These are phyloP conservation scores for Geopemphigus sp. DNA, from an alignment of 1,140 invertebrate species.

Conservation along the genomic window DNA sequence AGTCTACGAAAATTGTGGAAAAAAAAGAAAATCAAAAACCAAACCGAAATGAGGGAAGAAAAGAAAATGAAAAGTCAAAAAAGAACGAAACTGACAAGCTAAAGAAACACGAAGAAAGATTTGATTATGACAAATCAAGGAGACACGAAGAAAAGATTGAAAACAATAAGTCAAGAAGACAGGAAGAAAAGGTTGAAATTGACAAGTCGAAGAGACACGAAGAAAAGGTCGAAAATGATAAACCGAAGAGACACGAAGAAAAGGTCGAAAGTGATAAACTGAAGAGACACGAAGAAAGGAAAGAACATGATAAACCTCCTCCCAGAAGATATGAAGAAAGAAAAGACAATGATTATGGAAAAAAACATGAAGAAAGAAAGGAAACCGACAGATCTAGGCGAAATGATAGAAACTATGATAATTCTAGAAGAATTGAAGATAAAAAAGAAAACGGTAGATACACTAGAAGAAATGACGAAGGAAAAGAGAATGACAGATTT, in stretches of 20 bases:
- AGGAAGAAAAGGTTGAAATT: not conserved
- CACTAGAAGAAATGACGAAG: constrained; percentile 1
- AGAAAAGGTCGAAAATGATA: not conserved
- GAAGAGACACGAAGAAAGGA: not conserved
- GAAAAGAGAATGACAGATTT: constrained; percentile 6
- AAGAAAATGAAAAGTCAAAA: not conserved
- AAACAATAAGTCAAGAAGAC: not conserved
- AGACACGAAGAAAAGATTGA: not conserved
- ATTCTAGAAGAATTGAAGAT: not conserved
- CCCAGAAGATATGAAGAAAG: not conserved
- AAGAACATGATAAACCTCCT: not conserved
- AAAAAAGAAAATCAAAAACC: not conserved
- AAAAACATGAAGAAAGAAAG: not conserved
- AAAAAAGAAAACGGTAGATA: not conserved
- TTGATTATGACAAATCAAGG: not conserved
- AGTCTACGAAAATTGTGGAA: not conserved
- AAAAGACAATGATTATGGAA: constrained; percentile 8
- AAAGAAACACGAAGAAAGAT: not conserved
- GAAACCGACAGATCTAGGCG: not conserved
- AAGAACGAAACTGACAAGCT: not conserved
- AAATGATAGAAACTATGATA: not conserved
- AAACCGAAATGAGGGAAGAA: not conserved
- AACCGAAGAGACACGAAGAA: constrained; percentile 9
- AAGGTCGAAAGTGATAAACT: not conserved
- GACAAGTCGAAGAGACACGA: not conserved